A percentile compares a stretch with the other conserved stretches of the same genome.
phyloP scores from a whole-genome alignment of 2,797 vertebrate genomes.

The Halcyon badia region DNA sequence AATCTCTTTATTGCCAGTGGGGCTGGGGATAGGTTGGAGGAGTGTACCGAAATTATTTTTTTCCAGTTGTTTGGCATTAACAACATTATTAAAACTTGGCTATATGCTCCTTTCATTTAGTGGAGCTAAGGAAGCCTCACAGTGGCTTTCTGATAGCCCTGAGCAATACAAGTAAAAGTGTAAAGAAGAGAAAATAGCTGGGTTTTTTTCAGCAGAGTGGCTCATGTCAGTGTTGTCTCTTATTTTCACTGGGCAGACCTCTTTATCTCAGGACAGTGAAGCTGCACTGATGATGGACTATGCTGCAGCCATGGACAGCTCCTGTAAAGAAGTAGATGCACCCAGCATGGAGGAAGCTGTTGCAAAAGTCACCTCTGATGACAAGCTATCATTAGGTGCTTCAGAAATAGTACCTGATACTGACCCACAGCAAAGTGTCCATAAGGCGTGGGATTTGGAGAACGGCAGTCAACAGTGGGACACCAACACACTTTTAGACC shows the following conservation, averaged over 20 bases:
- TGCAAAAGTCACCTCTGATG: slow-evolving; percentile 15
- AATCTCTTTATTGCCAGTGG: not conserved
- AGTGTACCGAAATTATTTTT: not conserved
- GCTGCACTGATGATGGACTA: slow-evolving; percentile 91
- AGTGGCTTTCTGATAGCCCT: not conserved
- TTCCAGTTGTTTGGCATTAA: not conserved
- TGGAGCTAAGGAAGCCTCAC: not conserved
- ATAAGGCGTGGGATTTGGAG: slow-evolving; percentile 71
- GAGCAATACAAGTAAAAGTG: not conserved
- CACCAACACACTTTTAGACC: slow-evolving; percentile 76
- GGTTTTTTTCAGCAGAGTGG: not conserved
- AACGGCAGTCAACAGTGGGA: slow-evolving; percentile 73
- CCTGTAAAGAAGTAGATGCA: slow-evolving; percentile 76
- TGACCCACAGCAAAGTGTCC: slow-evolving; percentile 37
- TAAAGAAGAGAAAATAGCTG: not conserved
- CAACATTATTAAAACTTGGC: not conserved
- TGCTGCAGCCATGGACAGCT: slow-evolving; percentile 91
- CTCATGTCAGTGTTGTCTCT: not conserved
- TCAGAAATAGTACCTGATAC: slow-evolving; percentile 1
- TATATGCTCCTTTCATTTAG: not conserved
- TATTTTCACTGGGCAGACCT: slow-evolving; percentile 73
- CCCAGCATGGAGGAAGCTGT: slow-evolving; percentile 17
- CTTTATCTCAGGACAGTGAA: slow-evolving; percentile 92
- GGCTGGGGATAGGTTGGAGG: not conserved
- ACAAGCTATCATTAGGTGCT: not conserved